These are phyloP conservation scores for Muscicapa striata DNA, from an alignment of 2,797 vertebrate species.

Conservation along the genomic window DNA sequence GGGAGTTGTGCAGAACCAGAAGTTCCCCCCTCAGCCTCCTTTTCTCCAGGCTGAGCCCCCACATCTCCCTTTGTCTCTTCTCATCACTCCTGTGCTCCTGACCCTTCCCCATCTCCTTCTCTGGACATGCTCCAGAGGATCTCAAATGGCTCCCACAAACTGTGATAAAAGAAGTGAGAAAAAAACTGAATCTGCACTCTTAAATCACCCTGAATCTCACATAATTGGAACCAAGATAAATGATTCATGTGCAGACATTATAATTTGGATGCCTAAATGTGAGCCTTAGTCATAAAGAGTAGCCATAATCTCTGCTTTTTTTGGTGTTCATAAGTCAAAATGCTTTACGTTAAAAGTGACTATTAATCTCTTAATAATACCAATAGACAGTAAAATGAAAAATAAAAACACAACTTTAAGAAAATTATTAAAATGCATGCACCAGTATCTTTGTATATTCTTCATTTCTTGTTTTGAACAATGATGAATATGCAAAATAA, in stretches of 20 bases:
- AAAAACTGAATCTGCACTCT: neutral
- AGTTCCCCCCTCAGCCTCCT: fast-evolving
- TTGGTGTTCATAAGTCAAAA: fast-evolving
- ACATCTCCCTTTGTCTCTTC: too few species aligned
- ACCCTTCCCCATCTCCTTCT: neutral
- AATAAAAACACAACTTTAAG: neutral
- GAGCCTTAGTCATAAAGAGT: neutral
- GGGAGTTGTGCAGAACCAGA: neutral
- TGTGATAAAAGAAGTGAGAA: neutral
- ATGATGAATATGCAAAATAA: neutral
- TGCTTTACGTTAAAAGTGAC: fast-evolving
- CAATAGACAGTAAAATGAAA: neutral
- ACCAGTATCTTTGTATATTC: neutral
- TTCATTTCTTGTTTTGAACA: neutral
- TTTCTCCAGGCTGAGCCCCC: neutral
- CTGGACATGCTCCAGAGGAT: fast-evolving
- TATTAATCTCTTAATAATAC: neutral
- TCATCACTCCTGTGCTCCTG: neutral
- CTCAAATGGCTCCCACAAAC: fast-evolving
- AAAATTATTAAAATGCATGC: neutral
- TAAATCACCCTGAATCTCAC: neutral
- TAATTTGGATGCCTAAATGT: neutral
- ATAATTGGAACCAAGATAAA: neutral
- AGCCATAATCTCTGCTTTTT: neutral
- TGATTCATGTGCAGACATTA: neutral